These are phyloP conservation scores for Frankliniella intonsa DNA, from an alignment of 2,888 invertebrate genomes.

Conservation along the genomic window DNA sequence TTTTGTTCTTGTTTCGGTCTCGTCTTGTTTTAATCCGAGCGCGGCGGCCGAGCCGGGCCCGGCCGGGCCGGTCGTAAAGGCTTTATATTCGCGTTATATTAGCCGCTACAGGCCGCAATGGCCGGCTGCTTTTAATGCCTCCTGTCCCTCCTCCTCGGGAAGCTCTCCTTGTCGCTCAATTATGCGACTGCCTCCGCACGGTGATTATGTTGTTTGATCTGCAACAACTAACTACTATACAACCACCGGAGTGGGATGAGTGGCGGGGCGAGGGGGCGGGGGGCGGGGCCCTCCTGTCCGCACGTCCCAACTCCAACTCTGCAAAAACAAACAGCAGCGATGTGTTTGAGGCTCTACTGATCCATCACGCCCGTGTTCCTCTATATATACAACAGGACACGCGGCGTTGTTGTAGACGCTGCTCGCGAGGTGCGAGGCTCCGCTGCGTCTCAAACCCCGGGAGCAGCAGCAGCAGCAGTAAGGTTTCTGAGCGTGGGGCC, in stretches of 20 bases:
- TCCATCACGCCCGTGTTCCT: too few species aligned
- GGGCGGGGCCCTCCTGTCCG: background rate
- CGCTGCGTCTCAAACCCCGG: too few species aligned
- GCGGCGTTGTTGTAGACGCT: too few species aligned
- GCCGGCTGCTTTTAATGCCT: background rate
- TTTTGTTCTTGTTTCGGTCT: background rate
- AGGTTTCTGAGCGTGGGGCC: too few species aligned
- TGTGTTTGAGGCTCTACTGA: too few species aligned
- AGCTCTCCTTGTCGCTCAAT: background rate
- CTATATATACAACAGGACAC: too few species aligned
- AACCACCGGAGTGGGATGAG: background rate
- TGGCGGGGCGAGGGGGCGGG: background rate
- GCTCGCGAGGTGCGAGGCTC: too few species aligned
- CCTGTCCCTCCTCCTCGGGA: background rate
- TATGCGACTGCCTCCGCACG: constrained; percentile 15
- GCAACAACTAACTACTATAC: constrained; percentile 2
- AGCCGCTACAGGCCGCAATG: background rate
- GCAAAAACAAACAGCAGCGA: too few species aligned
- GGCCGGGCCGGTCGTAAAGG: background rate
- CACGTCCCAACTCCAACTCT: too few species aligned
- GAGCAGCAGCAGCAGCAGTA: too few species aligned
- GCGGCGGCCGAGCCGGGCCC: too few species aligned
- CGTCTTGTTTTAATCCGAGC: background rate
- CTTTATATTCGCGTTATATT: background rate
- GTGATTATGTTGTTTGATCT: constrained; percentile 27